phyloP scores from a whole-genome alignment of 2,888 invertebrate species.

The Apodemia hepburni region DNA sequence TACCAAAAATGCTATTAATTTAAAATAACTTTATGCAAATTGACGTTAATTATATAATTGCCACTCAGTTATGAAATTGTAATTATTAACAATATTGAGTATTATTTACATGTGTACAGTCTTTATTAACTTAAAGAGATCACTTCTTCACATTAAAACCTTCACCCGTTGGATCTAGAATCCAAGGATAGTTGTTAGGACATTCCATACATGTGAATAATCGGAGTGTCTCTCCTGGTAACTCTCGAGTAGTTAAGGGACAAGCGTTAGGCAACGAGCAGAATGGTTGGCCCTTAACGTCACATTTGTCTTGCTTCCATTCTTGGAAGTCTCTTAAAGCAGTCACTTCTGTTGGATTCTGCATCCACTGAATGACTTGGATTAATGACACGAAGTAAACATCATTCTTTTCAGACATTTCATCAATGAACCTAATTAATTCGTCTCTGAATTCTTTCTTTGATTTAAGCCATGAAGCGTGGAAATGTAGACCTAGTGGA shows the following conservation, averaged over 20 bases:
- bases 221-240: conserved; percentile 95
- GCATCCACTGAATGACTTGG: conserved; percentile 97
- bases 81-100: conserved; percentile 74
- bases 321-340: conserved; percentile 94
- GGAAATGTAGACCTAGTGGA: conserved; percentile 95
- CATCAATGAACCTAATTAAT: conserved; percentile 95
- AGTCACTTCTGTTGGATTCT: conserved; percentile 93
- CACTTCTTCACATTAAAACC: conserved; percentile 92
- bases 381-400: conserved; percentile 96
- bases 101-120: conserved; percentile 80
- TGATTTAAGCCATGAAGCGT: conserved; percentile 96
- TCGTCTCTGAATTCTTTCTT: conserved; percentile 96
- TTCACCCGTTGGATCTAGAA: conserved; percentile 96
- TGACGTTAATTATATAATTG: conserved; percentile 40
- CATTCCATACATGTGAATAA: conserved; percentile 98
- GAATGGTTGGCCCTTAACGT: conserved; percentile 95
- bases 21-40: conserved; percentile 21
- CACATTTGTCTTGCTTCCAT: conserved; percentile 96
- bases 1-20: conserved; percentile 26
- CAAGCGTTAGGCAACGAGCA: conserved; percentile 96
- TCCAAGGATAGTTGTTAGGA: conserved; percentile 97
- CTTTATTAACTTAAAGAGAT: conserved; percentile 77
- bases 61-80: conserved; percentile 43
- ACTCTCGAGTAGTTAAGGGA: conserved; percentile 92
- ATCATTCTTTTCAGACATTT: conserved; percentile 93